Evolutionary conservation across 2,888 invertebrate species (phyloP).

Genomic region (Aleiodes testaceus): DNA sequence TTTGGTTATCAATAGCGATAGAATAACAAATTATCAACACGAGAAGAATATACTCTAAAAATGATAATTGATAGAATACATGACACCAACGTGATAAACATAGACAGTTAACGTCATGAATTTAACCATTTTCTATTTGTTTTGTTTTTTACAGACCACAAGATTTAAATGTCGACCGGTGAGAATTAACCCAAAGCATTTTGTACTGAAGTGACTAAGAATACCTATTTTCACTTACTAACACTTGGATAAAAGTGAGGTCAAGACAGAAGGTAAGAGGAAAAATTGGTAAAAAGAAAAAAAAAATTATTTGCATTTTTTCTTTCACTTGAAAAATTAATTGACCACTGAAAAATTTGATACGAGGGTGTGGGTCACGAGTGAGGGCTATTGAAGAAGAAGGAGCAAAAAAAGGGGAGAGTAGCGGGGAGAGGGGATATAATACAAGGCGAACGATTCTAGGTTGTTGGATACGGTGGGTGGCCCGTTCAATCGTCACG

Average conservation of each 20-base stretch:
- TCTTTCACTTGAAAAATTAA: conserved; percentile 5
- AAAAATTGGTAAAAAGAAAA: background rate
- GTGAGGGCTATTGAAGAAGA: conserved; percentile 7
- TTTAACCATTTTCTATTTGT: background rate
- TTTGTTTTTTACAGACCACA: too few relatives aligned
- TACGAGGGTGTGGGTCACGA: conserved; percentile 33
- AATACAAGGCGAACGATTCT: conserved; percentile 33
- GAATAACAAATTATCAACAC: too few relatives aligned
- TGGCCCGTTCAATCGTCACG: conserved; percentile 60
- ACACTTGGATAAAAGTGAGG: conserved; percentile 4
- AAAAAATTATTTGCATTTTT: too few relatives aligned
- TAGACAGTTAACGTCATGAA: background rate
- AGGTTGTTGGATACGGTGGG: conserved; percentile 47
- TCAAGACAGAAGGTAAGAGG: conserved; percentile 8
- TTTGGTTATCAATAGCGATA: background rate
- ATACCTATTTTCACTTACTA: conserved; percentile 12
- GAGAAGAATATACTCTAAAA: too few relatives aligned
- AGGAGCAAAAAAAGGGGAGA: background rate
- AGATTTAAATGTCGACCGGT: conserved; percentile 27
- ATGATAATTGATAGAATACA: background rate
- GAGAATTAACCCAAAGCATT: conserved; percentile 27
- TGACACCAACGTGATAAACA: conserved; percentile 5
- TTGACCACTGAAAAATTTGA: conserved; percentile 1
- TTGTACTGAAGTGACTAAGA: conserved; percentile 8
- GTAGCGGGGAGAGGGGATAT: conserved; percentile 26